Conservation (phyloP, 2,888 invertebrate genomes). For the Bruchidius siliquastri region DNA sequence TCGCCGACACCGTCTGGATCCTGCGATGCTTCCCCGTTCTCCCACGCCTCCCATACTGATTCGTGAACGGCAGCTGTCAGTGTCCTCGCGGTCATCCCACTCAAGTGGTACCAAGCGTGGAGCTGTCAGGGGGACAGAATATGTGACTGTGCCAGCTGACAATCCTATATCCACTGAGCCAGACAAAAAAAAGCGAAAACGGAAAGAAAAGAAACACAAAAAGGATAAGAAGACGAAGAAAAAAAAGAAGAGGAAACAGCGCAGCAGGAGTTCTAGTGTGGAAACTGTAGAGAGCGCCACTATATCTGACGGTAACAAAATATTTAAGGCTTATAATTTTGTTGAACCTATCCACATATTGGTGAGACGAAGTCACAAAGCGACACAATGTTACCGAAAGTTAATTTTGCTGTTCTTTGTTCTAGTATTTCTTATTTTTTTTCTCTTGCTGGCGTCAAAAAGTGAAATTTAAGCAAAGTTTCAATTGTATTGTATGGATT, state of each 20-base stretch:
- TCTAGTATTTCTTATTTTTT: too few species aligned
- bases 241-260: slow-evolving; percentile 65
- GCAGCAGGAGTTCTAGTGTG: slow-evolving; percentile 49
- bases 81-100: slow-evolving; percentile 44
- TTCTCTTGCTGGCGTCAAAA: too few species aligned
- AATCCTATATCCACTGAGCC: slow-evolving; percentile 38
- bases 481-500: too few species aligned
- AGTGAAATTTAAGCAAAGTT: too few species aligned
- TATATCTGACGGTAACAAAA: slow-evolving; percentile 14
- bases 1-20: slow-evolving; percentile 41
- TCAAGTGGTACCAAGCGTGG: slow-evolving; percentile 36
- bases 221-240: slow-evolving; percentile 61
- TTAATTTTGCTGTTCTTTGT: too few species aligned
- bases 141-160: slow-evolving; percentile 23
- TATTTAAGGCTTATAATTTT: background rate
- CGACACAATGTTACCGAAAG: too few species aligned
- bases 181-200: slow-evolving; percentile 44
- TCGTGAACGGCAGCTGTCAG: slow-evolving; percentile 44
- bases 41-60: slow-evolving; percentile 47
- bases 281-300: slow-evolving; percentile 14
- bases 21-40: slow-evolving; percentile 49
- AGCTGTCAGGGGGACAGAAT: slow-evolving; percentile 36
- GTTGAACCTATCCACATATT: too few species aligned
- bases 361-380: too few species aligned
- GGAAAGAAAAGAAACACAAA: slow-evolving; percentile 71